Conservation (phyloP, 2,113 vertebrate species). For the Actinemys pallida region DNA sequence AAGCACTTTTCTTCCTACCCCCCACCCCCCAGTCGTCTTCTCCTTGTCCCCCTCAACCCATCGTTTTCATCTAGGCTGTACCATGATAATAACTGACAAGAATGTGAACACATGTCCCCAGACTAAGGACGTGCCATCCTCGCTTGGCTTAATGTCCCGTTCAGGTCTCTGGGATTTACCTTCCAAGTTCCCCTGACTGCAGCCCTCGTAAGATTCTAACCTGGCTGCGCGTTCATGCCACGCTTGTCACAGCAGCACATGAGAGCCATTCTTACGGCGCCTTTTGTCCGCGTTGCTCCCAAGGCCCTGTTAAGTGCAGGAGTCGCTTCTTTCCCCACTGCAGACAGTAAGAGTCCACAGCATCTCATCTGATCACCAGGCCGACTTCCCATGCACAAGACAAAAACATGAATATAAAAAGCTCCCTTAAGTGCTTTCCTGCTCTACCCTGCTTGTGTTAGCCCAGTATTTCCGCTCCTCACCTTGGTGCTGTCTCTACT, state of each 20-base stretch:
- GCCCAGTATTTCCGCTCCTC: not conserved
- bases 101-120: slow-evolving; percentile 16
- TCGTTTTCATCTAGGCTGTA: slow-evolving; percentile 5
- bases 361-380: not conserved
- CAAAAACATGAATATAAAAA: not conserved
- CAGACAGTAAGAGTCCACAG: not conserved
- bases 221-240: not conserved
- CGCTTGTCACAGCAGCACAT: not conserved
- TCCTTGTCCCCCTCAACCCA: not conserved
- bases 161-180: not conserved
- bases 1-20: not conserved
- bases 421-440: not conserved
- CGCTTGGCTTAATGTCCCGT: not conserved
- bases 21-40: accelerated
- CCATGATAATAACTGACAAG: slow-evolving; percentile 59
- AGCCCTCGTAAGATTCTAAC: not conserved
- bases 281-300: not conserved
- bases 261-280: not conserved
- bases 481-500: not conserved
- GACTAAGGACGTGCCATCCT: not conserved
- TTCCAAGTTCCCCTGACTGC: not conserved
- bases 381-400: not conserved
- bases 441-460: not conserved
- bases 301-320: not conserved
- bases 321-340: not conserved